phyloP scores from a whole-genome alignment of 2,113 vertebrate genomes.

The Sturnira hondurensis region DNA sequence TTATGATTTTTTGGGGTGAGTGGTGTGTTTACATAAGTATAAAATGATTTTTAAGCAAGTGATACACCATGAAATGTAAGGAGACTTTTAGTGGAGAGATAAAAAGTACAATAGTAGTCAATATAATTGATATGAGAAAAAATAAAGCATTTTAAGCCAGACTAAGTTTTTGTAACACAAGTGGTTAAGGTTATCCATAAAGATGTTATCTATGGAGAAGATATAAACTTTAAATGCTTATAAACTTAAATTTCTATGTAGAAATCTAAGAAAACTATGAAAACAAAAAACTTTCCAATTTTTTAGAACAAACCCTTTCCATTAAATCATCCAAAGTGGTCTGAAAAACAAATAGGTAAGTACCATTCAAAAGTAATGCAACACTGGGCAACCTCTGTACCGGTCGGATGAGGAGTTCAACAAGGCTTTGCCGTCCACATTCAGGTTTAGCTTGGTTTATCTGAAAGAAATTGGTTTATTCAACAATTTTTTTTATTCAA shows the following conservation, averaged over 20 bases:
- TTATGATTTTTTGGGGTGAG: constrained; percentile 4
- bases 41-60: not conserved
- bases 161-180: not conserved
- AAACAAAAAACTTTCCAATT: not conserved
- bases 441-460: constrained; percentile 98
- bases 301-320: not conserved
- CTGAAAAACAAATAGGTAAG: not conserved
- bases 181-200: constrained; percentile 7
- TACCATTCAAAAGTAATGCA: constrained; percentile 95
- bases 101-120: not conserved
- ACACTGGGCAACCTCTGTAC: constrained; percentile 97
- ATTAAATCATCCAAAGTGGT: not conserved
- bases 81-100: not conserved
- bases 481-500: not conserved
- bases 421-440: constrained; percentile 95
- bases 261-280: constrained; percentile 13
- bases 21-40: not conserved
- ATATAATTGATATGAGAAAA: not conserved
- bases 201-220: not conserved
- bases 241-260: no score
- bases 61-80: not conserved
- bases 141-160: not conserved
- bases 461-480: constrained; percentile 72
- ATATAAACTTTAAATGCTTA: not conserved
- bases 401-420: constrained; percentile 95